Evolutionary conservation across 2,113 vertebrate species (phyloP).

Genomic region (Numida meleagris): DNA sequence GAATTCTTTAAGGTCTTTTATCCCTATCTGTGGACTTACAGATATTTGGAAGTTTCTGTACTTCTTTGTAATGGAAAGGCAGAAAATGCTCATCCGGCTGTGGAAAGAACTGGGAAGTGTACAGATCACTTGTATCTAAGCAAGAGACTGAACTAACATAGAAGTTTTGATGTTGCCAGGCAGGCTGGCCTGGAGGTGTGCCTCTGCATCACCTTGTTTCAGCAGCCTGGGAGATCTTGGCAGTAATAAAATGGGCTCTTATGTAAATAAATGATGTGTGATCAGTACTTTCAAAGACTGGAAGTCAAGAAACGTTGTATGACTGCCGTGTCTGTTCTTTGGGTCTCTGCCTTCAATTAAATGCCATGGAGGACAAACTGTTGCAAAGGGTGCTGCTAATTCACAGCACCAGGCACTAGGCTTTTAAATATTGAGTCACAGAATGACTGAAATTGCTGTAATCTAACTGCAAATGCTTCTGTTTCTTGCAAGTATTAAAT

Average conservation of each 20-base stretch:
- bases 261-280: background rate
- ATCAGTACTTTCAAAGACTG: background rate
- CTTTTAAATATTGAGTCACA: background rate
- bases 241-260: background rate
- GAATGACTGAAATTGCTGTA: background rate
- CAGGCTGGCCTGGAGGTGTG: background rate
- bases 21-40: background rate
- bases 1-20: constrained; percentile 29
- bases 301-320: background rate
- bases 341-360: background rate
- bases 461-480: background rate
- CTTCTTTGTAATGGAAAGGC: background rate
- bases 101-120: constrained; percentile 4
- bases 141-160: background rate
- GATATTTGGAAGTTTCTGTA: background rate
- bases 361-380: background rate
- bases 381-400: background rate
- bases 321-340: background rate
- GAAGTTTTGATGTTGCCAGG: background rate
- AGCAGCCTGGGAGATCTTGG: background rate
- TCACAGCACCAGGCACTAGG: background rate
- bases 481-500: background rate
- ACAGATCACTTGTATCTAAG: background rate
- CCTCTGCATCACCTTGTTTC: background rate
- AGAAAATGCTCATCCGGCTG: background rate